A percentile compares a stretch with the other conserved stretches of the same genome.
Evolutionary conservation across 1,140 invertebrate genomes (phyloP).

Genomic region (Trichomalopsis sarcophagae): DNA sequence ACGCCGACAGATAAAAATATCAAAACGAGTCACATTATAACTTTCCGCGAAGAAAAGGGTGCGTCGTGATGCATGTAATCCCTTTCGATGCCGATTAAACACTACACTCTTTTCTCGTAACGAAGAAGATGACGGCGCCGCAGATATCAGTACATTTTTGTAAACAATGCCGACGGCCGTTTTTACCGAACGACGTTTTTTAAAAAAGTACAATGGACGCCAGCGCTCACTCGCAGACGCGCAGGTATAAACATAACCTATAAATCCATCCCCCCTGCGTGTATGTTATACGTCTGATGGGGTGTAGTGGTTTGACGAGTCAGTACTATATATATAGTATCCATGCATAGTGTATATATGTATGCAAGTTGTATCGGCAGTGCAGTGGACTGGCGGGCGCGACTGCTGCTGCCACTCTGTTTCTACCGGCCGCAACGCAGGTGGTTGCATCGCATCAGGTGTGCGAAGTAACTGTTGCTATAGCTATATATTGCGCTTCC

Average conservation of each 20-base stretch:
- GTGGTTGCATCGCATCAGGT: not conserved
- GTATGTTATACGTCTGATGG: not conserved
- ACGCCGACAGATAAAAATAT: not conserved
- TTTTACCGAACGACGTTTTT: conserved; percentile 31
- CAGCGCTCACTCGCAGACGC: conserved; percentile 30
- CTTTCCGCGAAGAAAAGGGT: not conserved
- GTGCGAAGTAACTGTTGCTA: not conserved
- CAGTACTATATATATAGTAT: not conserved
- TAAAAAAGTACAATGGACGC: conserved; percentile 42
- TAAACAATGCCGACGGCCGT: conserved; percentile 21
- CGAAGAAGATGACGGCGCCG: not conserved
- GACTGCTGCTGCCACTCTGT: no score
- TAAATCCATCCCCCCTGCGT: not conserved
- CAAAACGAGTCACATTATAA: not conserved
- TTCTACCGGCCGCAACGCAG: not conserved
- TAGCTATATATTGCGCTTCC: not conserved
- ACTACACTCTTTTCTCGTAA: not conserved
- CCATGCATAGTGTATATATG: not conserved
- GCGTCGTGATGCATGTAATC: not conserved
- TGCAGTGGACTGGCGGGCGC: no score
- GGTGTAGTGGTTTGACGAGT: not conserved
- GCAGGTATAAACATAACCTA: conserved; percentile 47
- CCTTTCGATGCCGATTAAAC: not conserved
- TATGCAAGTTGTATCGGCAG: not conserved
- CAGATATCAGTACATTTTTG: conserved; percentile 6